phyloP scores from a whole-genome alignment of 2,888 invertebrate genomes.

The Abrostola tripartita region DNA sequence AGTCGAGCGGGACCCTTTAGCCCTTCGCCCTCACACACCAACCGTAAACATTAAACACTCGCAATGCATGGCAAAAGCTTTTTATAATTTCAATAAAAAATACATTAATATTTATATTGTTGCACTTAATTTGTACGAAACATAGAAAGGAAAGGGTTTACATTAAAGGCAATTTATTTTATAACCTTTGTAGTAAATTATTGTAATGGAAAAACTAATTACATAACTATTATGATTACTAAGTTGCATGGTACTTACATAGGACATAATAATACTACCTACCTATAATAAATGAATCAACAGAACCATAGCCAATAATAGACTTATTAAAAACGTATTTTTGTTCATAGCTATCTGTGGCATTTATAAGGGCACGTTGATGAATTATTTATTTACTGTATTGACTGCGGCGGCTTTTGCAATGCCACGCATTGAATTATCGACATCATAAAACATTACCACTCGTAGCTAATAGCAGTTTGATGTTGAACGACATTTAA shows the following conservation, averaged over 20 bases:
- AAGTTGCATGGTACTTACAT: not conserved
- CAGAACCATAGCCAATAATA: constrained; percentile 3
- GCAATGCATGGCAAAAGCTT: constrained; percentile 57
- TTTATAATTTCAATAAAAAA: constrained; percentile 52
- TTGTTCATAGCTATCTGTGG: constrained; percentile 35
- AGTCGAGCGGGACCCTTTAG: constrained; percentile 66
- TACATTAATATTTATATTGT: constrained; percentile 2
- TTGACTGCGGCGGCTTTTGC: constrained; percentile 55
- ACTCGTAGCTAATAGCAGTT: constrained; percentile 47
- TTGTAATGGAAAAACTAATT: not conserved
- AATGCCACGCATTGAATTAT: constrained; percentile 56
- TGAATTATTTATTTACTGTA: constrained; percentile 59
- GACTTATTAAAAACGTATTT: constrained; percentile 30
- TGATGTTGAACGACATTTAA: constrained; percentile 42
- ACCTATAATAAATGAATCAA: constrained; percentile 10
- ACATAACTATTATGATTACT: no score
- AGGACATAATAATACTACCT: not conserved
- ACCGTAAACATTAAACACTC: constrained; percentile 65
- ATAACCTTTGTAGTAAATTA: not conserved
- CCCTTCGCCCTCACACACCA: constrained; percentile 57
- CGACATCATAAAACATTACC: constrained; percentile 56
- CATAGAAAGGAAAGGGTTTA: not conserved
- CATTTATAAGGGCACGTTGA: constrained; percentile 43
- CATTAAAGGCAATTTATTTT: not conserved
- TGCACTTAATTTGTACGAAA: constrained; percentile 2